Evolutionary conservation across 2,797 vertebrate genomes (phyloP), one percentile per base, ranked within the genome.

Genomic region (Menidia menidia): DNA sequence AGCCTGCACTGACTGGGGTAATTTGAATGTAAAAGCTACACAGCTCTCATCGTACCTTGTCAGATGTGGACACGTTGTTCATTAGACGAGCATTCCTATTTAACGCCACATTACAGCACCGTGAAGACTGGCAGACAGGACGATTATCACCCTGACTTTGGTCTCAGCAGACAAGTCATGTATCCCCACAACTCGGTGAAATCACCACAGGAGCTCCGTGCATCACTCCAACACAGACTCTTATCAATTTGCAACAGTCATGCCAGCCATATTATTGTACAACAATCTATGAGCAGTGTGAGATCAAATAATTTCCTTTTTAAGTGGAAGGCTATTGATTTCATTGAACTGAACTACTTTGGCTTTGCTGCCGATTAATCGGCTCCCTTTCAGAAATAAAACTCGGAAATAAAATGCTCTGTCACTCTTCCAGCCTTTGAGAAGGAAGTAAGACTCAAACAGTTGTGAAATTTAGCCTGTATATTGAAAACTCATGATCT

Each of bases 71-170:
- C 90, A 87, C 77, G 77, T 89, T 89, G 86, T 92, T 93, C 86
- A 87, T 89, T 92, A 88, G 85, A 79, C 80, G 85, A 91, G 89
- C 80, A 85, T 90, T 92, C 75, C 82, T 85, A 91, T 91, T 92
- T 92, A 91, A 92, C 88, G 84, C 89, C 87, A 89, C 90, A 92
- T 93, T 92, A 92, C 76, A 82, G 81, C 75, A 73, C 78, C 65
- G 73, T 75, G 74, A 90, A 85, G 70, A 83, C 76, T 48, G 14
- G 52, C 69, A 78, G 71, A 85, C 84, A 60, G 77, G 73, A 83
- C 54, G 70, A 89, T 90, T 91, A 87, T 84, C 84, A 78, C 74
- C 64, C 60, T 62, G 71, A 80, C 85, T 90, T 75, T 87, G 78
- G 79, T 87, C 83, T 78, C 73, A n/a, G 71, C 69, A 63, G 77